Evolutionary conservation across 2,797 vertebrate species (phyloP).

Genomic region (Crocodylus rhombifer): DNA sequence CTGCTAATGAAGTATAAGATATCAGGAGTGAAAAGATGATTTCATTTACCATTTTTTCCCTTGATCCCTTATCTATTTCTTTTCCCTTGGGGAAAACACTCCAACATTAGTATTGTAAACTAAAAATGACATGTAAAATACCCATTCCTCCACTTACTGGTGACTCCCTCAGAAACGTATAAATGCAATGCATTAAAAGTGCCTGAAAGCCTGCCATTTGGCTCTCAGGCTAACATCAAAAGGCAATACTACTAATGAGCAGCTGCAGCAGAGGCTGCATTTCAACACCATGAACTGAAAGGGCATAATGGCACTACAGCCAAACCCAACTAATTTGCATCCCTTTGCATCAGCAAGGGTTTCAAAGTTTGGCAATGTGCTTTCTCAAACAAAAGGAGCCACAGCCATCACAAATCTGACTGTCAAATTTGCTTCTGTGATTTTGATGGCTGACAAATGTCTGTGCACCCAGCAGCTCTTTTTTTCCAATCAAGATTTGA

Average conservation of each 20-base stretch:
- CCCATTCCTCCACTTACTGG: accelerated
- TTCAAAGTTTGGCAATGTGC: conserved; percentile 53
- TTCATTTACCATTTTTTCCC: background rate
- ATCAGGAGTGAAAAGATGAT: background rate
- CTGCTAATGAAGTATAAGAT: accelerated
- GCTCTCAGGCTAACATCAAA: conserved; percentile 71
- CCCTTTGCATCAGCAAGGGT: conserved; percentile 55
- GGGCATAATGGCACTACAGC: conserved; percentile 46
- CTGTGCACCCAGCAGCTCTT: conserved; percentile 22
- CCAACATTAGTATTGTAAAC: accelerated
- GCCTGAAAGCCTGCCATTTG: conserved; percentile 66
- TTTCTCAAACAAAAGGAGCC: conserved; percentile 66
- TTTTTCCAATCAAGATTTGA: background rate
- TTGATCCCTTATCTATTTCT: background rate
- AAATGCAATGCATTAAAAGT: conserved; percentile 15
- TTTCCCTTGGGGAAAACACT: background rate
- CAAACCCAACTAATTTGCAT: conserved; percentile 78
- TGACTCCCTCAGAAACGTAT: background rate
- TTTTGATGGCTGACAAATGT: background rate
- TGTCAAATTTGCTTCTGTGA: conserved; percentile 45
- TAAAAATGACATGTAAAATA: accelerated
- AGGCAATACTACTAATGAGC: conserved; percentile 70
- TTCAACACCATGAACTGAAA: conserved; percentile 65
- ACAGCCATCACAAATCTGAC: conserved; percentile 33
- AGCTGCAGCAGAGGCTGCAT: conserved; percentile 74